phyloP scores from a whole-genome alignment of 1,140 invertebrate genomes.

The Drosophila novamexicana region DNA sequence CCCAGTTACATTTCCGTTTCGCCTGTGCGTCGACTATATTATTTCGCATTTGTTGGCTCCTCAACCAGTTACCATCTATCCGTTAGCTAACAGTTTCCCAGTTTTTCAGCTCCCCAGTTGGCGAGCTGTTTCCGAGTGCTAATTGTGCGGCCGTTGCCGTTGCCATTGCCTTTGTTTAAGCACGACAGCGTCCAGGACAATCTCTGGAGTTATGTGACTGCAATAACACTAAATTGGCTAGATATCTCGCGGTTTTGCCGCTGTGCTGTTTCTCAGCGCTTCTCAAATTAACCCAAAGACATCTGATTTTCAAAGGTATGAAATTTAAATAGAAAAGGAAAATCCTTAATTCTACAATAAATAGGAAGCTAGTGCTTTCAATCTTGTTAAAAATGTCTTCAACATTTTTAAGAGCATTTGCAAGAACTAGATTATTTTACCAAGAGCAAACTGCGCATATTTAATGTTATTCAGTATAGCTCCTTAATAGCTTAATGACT shows the following conservation, averaged over 20 bases:
- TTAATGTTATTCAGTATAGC: too few relatives aligned
- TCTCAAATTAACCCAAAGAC: slow-evolving; percentile 57
- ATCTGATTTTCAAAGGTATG: background rate
- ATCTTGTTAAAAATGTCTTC: too few relatives aligned
- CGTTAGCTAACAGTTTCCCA: slow-evolving; percentile 1
- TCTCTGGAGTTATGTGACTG: slow-evolving; percentile 80
- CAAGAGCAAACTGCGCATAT: too few relatives aligned
- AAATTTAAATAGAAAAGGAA: too few relatives aligned
- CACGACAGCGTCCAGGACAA: slow-evolving; percentile 62
- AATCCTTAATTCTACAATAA: too few relatives aligned
- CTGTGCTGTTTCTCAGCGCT: slow-evolving; percentile 44
- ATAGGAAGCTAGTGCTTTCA: too few relatives aligned
- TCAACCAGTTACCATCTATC: slow-evolving; percentile 11
- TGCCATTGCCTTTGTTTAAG: slow-evolving; percentile 61
- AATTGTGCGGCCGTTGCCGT: slow-evolving; percentile 69
- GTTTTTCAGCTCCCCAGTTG: slow-evolving; percentile 16
- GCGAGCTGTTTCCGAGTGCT: slow-evolving; percentile 72
- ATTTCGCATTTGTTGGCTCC: slow-evolving; percentile 66
- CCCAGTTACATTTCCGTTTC: slow-evolving; percentile 79
- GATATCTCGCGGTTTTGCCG: slow-evolving; percentile 76
- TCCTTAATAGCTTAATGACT: too few relatives aligned
- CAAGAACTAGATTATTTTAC: too few relatives aligned
- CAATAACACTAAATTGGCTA: slow-evolving; percentile 82
- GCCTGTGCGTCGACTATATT: slow-evolving; percentile 75
- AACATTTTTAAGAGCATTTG: too few relatives aligned